Base-by-base conservation (phyloP, 2,888 invertebrate genomes). In the Cryptocheilus praepositus region DNA sequence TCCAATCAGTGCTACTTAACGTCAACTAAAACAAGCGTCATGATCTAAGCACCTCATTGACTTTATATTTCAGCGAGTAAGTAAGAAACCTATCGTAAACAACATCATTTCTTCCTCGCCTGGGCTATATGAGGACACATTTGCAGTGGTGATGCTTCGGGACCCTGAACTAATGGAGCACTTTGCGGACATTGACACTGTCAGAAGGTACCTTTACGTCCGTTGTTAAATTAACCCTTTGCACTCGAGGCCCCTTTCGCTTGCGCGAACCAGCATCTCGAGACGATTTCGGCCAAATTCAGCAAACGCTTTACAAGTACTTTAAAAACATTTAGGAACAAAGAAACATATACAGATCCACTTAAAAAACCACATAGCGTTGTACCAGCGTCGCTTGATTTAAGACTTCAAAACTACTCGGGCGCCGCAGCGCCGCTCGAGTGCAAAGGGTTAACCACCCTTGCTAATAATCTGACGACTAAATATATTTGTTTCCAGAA, bases 151-250 rank as follows among this genome's bases (percentile, higher is more conserved):
- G 0, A 92, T 95, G 76, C 90, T 95, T 15, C 94, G 94, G 83
- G 95, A 95, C 85, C 93, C 94, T 18, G 94, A 95, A 80, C 88
- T 95, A n/a, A 89, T 95, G 74, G 91, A 92, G 0, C 93, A 94
- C 15, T 89, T 95, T 64, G 92, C 93, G 0, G 94, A 94, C 82
- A 90, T 92, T 0, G 92, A 92, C 70, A 93, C 93, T 11, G 73
- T 79, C 0, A 62, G 70, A 64, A 73, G 75, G 79, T 74, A 64
- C 55, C 18, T 28, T 25, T 16, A 21, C 22, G n/a, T 21, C 18
- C n/a, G n/a, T n/a, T n/a, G n/a, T n/a, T n/a, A n/a, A n/a, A n/a
- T n/a, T n/a, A n/a, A n/a, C n/a, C n/a, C n/a, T n/a, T n/a, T n/a
- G n/a, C n/a, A n/a, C n/a, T n/a, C n/a, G n/a, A n/a, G n/a, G n/a